phyloP scores from a whole-genome alignment of 1,140 invertebrate species.

The Galendromus occidentalis region DNA sequence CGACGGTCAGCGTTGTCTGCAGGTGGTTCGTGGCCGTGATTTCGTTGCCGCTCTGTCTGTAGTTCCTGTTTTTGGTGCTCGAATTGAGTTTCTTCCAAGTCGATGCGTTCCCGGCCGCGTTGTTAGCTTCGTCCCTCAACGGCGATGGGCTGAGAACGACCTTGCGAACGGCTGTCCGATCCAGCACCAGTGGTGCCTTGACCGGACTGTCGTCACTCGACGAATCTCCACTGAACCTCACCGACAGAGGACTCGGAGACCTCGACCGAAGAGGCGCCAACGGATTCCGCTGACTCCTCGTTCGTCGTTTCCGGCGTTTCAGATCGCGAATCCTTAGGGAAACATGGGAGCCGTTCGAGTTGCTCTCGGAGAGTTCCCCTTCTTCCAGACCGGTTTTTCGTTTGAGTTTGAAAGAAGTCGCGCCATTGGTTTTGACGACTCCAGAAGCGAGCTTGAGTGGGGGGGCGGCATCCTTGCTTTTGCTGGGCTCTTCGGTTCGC shows the following conservation, averaged over 20 bases:
- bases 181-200: not conserved
- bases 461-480: too few relatives aligned
- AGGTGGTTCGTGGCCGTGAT: not conserved
- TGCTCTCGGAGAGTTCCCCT: not conserved
- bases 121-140: not conserved
- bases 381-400: constrained; percentile 8
- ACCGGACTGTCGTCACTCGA: constrained; percentile 7
- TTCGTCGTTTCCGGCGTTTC: not conserved
- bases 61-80: not conserved
- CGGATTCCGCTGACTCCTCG: not conserved
- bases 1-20: not conserved
- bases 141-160: constrained; percentile 4
- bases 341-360: not conserved
- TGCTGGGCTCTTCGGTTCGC: too few relatives aligned
- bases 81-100: not conserved
- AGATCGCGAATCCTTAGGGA: not conserved
- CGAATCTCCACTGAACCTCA: not conserved
- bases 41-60: not conserved
- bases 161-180: not conserved
- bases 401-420: not conserved
- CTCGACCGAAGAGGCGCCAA: too few relatives aligned
- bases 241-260: not conserved
- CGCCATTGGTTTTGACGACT: not conserved
- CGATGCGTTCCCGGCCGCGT: not conserved
- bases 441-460: too few relatives aligned